A percentile compares a stretch with the other conserved stretches of the same genome.
These are phyloP conservation scores for Hemibagrus wyckioides DNA, from an alignment of 2,113 vertebrate genomes.

Conservation along the genomic window DNA sequence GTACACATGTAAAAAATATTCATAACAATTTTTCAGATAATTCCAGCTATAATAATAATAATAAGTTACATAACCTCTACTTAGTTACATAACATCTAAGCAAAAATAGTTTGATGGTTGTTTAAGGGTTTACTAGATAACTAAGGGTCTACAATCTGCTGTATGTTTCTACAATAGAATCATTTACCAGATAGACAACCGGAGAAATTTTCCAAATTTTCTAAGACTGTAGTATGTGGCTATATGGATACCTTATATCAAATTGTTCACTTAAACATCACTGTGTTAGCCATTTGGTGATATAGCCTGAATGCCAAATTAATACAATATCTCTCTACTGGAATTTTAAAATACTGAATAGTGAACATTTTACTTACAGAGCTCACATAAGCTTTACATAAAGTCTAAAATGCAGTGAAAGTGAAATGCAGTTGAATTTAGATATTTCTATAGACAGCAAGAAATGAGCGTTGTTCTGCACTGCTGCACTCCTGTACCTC, in stretches of 20 bases:
- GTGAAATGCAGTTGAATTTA: neutral
- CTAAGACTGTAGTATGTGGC: neutral
- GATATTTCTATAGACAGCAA: neutral
- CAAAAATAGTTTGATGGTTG: neutral
- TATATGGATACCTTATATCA: neutral
- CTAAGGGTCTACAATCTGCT: neutral
- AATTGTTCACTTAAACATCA: neutral
- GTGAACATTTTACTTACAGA: neutral
- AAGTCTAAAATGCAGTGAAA: neutral
- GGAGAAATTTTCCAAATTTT: neutral
- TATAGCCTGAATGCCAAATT: neutral
- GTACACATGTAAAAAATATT: neutral
- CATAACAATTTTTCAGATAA: neutral
- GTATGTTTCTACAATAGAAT: neutral
- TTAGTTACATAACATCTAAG: no score
- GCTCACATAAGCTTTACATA: constrained; percentile 3
- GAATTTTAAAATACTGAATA: neutral
- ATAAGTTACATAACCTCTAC: neutral
- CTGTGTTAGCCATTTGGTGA: neutral
- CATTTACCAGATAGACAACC: neutral
- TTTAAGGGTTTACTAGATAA: neutral
- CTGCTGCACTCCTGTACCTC: constrained; percentile 43
- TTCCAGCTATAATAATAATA: neutral
- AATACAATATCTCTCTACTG: neutral
- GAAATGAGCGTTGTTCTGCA: neutral